Evolutionary conservation across 2,888 invertebrate species (phyloP).

Genomic region (Brassicogethes aeneus): DNA sequence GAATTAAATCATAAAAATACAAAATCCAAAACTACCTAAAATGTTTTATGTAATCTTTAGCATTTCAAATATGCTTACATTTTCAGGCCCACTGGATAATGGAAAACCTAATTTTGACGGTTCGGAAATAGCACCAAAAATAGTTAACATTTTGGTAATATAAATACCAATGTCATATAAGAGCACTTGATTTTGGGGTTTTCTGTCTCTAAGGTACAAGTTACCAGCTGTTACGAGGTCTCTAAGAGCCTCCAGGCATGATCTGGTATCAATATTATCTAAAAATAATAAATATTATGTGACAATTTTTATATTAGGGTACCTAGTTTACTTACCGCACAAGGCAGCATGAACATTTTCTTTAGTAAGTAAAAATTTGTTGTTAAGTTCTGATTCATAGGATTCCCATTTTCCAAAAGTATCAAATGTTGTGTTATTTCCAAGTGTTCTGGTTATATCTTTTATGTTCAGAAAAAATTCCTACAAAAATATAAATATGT

Average conservation of each 20-base stretch:
- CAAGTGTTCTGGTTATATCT: conserved; percentile 50
- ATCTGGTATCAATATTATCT: conserved; percentile 92
- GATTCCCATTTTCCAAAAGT: conserved; percentile 65
- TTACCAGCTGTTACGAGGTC: conserved; percentile 83
- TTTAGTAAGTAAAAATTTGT: conserved; percentile 54
- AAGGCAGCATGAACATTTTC: conserved; percentile 67
- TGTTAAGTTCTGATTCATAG: conserved; percentile 60
- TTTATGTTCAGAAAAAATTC: conserved; percentile 94
- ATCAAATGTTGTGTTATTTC: conserved; percentile 43
- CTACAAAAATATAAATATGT: no score
- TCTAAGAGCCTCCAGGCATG: conserved; percentile 73
- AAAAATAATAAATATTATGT: conserved; percentile 21
- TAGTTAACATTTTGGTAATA: conserved; percentile 68
- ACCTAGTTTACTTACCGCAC: conserved; percentile 69
- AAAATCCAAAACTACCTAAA: no score
- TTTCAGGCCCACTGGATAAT: conserved; percentile 39
- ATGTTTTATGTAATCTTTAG: no score
- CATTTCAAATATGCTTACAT: no score
- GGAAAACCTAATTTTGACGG: conserved; percentile 68
- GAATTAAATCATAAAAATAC: no score
- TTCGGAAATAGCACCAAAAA: conserved; percentile 67
- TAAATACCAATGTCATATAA: conserved; percentile 73
- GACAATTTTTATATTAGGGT: no score
- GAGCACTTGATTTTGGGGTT: conserved; percentile 50
- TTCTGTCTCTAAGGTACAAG: conserved; percentile 65